A percentile compares a stretch with the other conserved stretches of the same genome.
Conservation (phyloP, 2,888 invertebrate genomes). For the Nebria salina region DNA sequence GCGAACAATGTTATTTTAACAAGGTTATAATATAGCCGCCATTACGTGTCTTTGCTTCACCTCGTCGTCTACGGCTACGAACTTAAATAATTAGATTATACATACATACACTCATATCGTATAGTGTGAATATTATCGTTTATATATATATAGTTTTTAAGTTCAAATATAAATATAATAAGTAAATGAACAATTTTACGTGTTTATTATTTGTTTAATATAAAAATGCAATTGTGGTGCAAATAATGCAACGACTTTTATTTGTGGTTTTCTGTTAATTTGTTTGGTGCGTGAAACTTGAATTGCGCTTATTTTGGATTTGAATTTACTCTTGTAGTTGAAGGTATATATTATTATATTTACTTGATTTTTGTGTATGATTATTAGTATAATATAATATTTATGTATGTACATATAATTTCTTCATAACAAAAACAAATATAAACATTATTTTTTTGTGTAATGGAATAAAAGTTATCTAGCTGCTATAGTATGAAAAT, state of each 20-base stretch:
- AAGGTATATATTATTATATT: background rate
- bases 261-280: background rate
- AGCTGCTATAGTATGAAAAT: background rate
- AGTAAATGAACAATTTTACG: no score
- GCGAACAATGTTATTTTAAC: background rate
- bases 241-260: background rate
- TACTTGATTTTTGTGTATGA: no score
- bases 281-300: no score
- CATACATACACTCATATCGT: background rate
- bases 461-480: background rate
- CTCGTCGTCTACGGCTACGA: background rate
- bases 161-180: no score
- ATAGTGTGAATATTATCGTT: background rate
- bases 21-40: background rate
- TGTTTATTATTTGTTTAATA: no score
- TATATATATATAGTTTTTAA: background rate
- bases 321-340: background rate
- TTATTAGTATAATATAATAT: no score
- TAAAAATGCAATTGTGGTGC: background rate
- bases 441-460: background rate
- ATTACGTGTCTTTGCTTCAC: background rate
- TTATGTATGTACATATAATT: no score
- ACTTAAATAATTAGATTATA: background rate
- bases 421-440: no score
- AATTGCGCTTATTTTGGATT: background rate